Evolutionary conservation across 2,113 vertebrate species (phyloP), one percentile per base, ranked within the genome.

Genomic region (Cyphotilapia sp.): DNA sequence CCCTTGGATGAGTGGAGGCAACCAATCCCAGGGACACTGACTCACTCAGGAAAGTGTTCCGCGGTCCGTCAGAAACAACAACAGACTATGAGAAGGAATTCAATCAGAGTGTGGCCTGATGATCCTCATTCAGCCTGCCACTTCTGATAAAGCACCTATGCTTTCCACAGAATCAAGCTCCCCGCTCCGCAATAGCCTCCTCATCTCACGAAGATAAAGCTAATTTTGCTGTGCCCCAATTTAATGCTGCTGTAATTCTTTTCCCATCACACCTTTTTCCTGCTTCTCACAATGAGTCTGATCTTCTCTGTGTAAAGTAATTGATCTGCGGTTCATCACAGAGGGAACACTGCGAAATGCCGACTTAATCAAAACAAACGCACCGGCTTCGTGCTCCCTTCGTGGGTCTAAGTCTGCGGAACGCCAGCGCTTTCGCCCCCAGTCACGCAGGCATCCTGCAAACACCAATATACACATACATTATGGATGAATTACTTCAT

Each of bases 401-500:
- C 12, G 3, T 49, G 66, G 17, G 56, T 66, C 35, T 66, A 38
- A 86, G 84, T 83, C 80, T 84, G 87, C 45, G 27, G 57, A 87
- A 91, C 74, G 74, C 82, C 56, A 33, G 47, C n/a, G 56, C 11
- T 56, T 53, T 80, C 13, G 33, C 84, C 71, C 71, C 12, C 22
- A 27, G 88, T 91, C 89, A 93, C 86, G 2, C 82, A 90, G 88
- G 90, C 93, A 59, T 93, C 84, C 87, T 87, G 84, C 80, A 90
- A 93, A 90, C 89, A 87, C 93, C 92, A 95, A 91, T 85, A 94
- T 54, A 85, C 76, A 90, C 91, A 95, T 96, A 56, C 82, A 96
- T 96, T 93, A 96, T 96, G 92, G 88, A 97, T 96, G 93, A 95
- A 95, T 93, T 90, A 94, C 93, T 91, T 94, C 82, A 95, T 95